Evolutionary conservation across 2,888 invertebrate genomes (phyloP).

Genomic region (Euzophera pinguis): DNA sequence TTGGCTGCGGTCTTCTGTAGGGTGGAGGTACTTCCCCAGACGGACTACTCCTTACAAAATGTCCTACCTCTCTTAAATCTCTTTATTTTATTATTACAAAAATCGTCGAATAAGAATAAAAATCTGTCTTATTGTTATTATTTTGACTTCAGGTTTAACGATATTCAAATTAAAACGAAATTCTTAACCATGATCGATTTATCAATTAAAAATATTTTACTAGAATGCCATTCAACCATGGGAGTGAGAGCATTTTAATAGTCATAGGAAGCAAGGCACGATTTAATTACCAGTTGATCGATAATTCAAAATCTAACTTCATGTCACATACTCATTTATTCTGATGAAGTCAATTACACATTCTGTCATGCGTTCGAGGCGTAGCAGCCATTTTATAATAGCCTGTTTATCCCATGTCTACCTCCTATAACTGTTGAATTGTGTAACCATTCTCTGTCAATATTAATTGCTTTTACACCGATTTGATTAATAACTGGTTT

Average conservation of each 20-base stretch:
- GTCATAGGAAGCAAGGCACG: conserved; percentile 19
- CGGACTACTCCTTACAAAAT: no score
- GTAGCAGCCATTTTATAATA: conserved; percentile 38
- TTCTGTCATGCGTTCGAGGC: conserved; percentile 38
- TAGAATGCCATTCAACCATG: background rate
- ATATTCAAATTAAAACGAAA: background rate
- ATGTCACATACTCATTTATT: conserved; percentile 45
- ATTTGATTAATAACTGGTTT: conserved; percentile 48
- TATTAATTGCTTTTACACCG: conserved; percentile 60
- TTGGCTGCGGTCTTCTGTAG: no score
- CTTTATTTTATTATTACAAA: no score
- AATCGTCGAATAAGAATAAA: no score
- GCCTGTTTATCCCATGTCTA: conserved; percentile 39
- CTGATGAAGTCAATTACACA: conserved; percentile 53
- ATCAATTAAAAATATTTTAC: background rate
- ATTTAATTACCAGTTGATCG: conserved; percentile 35
- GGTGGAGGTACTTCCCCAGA: no score
- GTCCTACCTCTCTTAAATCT: no score
- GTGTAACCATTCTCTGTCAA: conserved; percentile 45
- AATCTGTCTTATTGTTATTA: no score
- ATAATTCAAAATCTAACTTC: conserved; percentile 37
- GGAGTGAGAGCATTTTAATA: background rate
- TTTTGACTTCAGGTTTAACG: background rate
- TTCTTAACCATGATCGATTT: background rate
- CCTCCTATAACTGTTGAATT: conserved; percentile 38